Conservation (phyloP, 2,113 vertebrate genomes). For the Erythrolamprus reginae region DNA sequence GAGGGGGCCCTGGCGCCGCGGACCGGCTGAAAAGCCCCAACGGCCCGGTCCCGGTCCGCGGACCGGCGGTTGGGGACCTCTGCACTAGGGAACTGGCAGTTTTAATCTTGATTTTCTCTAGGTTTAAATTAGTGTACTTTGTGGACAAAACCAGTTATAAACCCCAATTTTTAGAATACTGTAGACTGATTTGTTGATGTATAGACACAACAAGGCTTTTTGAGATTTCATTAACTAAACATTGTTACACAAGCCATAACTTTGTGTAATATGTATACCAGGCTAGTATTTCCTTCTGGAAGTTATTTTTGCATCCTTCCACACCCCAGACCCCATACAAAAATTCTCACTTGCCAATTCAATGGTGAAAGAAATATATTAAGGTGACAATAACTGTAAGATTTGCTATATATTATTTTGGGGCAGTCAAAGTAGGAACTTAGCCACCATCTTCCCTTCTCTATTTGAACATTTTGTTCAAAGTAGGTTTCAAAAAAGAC, state of each 20-base stretch:
- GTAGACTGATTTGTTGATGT: background rate
- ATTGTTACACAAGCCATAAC: background rate
- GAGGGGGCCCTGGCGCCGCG: too few relatives aligned
- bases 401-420: background rate
- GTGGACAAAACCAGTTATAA: background rate
- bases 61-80: too few relatives aligned
- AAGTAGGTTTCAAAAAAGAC: background rate
- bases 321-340: too few relatives aligned
- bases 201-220: background rate
- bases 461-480: background rate
- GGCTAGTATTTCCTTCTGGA: background rate
- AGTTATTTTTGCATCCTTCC: background rate
- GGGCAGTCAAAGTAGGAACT: too few relatives aligned
- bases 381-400: background rate
- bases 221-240: background rate
- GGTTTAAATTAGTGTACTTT: too few relatives aligned
- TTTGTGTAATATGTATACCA: background rate
- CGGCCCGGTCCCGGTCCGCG: too few relatives aligned
- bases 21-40: too few relatives aligned
- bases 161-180: background rate
- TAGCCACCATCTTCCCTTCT: background rate
- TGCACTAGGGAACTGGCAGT: too few relatives aligned
- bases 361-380: background rate
- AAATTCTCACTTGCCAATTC: background rate
- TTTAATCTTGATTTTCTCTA: too few relatives aligned